These are phyloP conservation scores for Calliphora vicina DNA, from an alignment of 1,140 invertebrate genomes.

Conservation along the genomic window DNA sequence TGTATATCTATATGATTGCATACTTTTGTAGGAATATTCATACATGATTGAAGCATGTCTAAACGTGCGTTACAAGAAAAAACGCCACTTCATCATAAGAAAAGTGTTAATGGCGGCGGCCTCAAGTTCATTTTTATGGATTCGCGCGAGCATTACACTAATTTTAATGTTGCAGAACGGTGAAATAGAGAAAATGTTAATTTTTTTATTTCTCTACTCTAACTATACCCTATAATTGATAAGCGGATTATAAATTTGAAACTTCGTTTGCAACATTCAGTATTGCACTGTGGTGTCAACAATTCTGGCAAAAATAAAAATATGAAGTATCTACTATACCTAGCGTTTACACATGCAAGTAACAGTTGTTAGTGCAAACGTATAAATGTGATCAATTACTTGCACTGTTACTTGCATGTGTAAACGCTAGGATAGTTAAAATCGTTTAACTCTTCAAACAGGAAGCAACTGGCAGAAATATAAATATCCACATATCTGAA, in stretches of 20 bases:
- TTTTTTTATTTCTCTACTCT: not conserved
- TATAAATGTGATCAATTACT: too few species aligned
- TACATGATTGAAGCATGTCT: conserved; percentile 6
- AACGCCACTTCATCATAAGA: not conserved
- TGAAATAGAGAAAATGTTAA: conserved; percentile 12
- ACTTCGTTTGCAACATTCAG: not conserved
- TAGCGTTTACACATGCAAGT: too few species aligned
- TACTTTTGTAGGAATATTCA: not conserved
- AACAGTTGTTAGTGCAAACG: too few species aligned
- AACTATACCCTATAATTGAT: not conserved
- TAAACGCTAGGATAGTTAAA: too few species aligned
- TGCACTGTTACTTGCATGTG: too few species aligned
- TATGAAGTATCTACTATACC: too few species aligned
- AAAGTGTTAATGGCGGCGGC: conserved; percentile 29
- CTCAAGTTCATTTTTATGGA: conserved; percentile 31
- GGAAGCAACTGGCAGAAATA: too few species aligned
- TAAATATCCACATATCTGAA: too few species aligned
- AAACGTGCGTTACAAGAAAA: conserved; percentile 15
- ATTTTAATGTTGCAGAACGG: conserved; percentile 31
- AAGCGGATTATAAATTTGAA: not conserved
- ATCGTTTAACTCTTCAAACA: too few species aligned
- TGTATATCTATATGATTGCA: too few species aligned
- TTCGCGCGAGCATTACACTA: conserved; percentile 19
- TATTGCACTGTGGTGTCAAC: too few species aligned
- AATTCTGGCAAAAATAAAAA: too few species aligned